phyloP scores from a whole-genome alignment of 1,140 invertebrate species.

The Ceratina calcarata region DNA sequence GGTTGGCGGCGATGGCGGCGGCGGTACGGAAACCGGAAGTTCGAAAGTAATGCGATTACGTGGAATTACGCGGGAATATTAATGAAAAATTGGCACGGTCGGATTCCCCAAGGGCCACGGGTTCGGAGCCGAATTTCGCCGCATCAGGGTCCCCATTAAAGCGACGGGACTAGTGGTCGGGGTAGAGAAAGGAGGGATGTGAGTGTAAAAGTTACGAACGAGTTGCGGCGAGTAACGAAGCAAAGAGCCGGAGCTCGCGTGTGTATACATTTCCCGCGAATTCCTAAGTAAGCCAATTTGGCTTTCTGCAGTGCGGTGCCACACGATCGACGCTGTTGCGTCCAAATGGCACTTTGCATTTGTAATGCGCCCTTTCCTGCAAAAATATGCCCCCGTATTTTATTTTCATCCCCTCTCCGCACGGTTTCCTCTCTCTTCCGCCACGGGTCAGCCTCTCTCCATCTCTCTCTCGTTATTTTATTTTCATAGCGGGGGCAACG shows the following conservation, averaged over 20 bases:
- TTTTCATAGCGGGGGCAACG: neutral
- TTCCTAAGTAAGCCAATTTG: conserved; percentile 47
- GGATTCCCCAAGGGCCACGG: neutral
- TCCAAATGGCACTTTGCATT: conserved; percentile 50
- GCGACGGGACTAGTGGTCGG: too few relatives aligned
- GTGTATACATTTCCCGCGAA: conserved; percentile 33
- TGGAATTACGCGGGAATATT: conserved; percentile 29
- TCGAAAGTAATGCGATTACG: conserved; percentile 30
- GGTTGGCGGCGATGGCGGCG: too few relatives aligned
- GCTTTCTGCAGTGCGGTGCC: conserved; percentile 45
- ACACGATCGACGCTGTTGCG: conserved; percentile 46
- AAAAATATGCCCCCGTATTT: conserved; percentile 22
- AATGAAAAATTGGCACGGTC: conserved; percentile 39
- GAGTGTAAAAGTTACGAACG: conserved; percentile 36
- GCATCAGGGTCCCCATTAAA: neutral
- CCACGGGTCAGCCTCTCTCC: neutral
- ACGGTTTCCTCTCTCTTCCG: neutral
- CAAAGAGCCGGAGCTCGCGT: conserved; percentile 1
- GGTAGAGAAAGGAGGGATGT: too few relatives aligned
- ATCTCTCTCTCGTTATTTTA: neutral
- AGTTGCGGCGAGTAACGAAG: conserved; percentile 24
- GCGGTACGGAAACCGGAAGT: neutral
- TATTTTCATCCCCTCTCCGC: neutral
- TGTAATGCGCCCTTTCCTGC: conserved; percentile 16
- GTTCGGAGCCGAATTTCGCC: neutral